A percentile compares a stretch with the other conserved stretches of the same genome.
Conservation (phyloP, 2,888 invertebrate genomes). For the Parnassius apollo region DNA sequence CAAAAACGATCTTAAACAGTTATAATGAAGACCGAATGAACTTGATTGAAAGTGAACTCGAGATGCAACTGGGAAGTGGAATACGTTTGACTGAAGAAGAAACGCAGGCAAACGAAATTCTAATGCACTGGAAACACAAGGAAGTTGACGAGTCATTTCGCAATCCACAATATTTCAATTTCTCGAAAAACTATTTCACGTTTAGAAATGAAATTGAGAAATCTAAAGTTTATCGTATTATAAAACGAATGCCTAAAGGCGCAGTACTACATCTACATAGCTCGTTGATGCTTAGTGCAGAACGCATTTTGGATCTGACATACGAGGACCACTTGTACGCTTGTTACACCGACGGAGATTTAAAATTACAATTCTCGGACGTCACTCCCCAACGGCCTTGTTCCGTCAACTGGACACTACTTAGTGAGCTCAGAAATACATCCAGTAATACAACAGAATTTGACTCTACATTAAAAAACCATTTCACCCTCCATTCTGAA, state of each 20-base stretch:
- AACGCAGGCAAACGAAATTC: slow-evolving; percentile 71
- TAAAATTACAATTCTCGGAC: slow-evolving; percentile 61
- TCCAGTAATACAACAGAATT: slow-evolving; percentile 67
- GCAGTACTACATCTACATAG: slow-evolving; percentile 86
- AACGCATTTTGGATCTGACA: slow-evolving; percentile 83
- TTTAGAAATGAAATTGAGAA: slow-evolving; percentile 80
- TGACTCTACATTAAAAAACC: slow-evolving; percentile 73
- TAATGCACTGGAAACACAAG: slow-evolving; percentile 79
- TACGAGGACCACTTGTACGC: slow-evolving; percentile 83
- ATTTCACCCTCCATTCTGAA: slow-evolving; percentile 77
- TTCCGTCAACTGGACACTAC: slow-evolving; percentile 68
- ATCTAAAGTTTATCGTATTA: slow-evolving; percentile 84
- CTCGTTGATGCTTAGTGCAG: slow-evolving; percentile 81
- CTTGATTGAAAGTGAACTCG: slow-evolving; percentile 64
- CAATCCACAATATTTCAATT: slow-evolving; percentile 78
- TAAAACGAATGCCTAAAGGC: slow-evolving; percentile 88
- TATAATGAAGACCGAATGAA: slow-evolving; percentile 44
- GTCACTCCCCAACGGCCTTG: slow-evolving; percentile 56
- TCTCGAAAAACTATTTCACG: slow-evolving; percentile 84
- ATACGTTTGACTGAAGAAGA: slow-evolving; percentile 69
- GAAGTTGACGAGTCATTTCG: slow-evolving; percentile 75
- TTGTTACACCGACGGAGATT: slow-evolving; percentile 55
- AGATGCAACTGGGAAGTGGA: slow-evolving; percentile 73
- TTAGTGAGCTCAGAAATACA: slow-evolving; percentile 68
- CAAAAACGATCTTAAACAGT: slow-evolving; percentile 39